Evolutionary conservation across 2,797 vertebrate genomes (phyloP).

Genomic region (Bradypodion pumilum): DNA sequence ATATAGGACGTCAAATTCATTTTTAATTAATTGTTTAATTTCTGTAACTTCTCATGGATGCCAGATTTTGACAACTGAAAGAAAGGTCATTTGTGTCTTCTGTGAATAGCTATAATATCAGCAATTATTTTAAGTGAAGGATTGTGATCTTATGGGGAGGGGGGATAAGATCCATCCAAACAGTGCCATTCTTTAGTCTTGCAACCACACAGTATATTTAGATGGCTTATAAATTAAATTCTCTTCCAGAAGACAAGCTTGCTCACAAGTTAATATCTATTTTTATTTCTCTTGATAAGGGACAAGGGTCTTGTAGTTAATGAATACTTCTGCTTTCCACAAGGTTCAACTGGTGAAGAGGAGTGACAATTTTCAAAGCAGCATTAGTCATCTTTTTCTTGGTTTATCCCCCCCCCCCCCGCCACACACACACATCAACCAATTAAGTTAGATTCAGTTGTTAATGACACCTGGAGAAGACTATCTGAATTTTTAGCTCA

Average conservation of each 20-base stretch:
- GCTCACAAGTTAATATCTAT: neutral
- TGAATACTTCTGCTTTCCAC: neutral
- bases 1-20: neutral
- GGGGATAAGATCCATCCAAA: neutral
- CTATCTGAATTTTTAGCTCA: no score
- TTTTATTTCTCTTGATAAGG: neutral
- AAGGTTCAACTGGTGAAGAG: neutral
- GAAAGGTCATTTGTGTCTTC: neutral
- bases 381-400: neutral
- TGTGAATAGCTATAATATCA: neutral
- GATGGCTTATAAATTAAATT: conserved; percentile 3
- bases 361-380: neutral
- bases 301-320: neutral
- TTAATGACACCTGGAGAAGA: no score
- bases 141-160: neutral
- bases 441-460: no score
- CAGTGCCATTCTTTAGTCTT: neutral
- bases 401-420: neutral
- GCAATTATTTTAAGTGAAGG: neutral
- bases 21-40: neutral
- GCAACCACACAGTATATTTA: neutral
- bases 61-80: neutral
- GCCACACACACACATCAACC: no score
- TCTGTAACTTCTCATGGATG: neutral
- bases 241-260: neutral